phyloP scores from a whole-genome alignment of 2,113 vertebrate species.

The Semnornis frantzii region DNA sequence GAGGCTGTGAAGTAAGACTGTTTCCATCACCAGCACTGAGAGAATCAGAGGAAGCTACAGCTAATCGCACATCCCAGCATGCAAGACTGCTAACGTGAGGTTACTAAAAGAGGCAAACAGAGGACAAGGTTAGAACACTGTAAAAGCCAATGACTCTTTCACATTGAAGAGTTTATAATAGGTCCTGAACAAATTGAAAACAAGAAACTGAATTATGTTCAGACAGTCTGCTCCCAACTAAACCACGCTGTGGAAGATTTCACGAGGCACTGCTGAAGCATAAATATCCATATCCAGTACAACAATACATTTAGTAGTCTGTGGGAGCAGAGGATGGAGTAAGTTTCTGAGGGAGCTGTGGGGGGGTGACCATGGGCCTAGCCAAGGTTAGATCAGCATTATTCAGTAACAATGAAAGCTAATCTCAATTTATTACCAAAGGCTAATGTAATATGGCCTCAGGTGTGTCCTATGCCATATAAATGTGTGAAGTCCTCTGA shows the following conservation, averaged over 20 bases:
- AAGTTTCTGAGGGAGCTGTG: neutral
- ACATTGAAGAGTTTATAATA: neutral
- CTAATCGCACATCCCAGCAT: neutral
- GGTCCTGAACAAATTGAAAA: conserved; percentile 15
- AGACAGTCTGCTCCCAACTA: neutral
- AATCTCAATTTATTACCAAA: neutral
- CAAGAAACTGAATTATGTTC: conserved; percentile 17
- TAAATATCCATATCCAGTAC: neutral
- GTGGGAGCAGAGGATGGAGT: neutral
- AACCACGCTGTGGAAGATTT: neutral
- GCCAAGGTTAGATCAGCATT: neutral
- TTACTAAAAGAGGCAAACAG: neutral
- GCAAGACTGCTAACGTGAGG: neutral
- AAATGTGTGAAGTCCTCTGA: neutral
- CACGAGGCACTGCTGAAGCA: neutral
- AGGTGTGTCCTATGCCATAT: neutral
- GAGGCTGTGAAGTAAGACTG: neutral
- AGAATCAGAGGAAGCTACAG: neutral
- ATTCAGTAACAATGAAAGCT: neutral
- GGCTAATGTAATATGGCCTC: neutral
- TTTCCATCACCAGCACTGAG: neutral
- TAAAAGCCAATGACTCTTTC: neutral
- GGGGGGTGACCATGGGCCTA: neutral
- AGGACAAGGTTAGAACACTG: neutral
- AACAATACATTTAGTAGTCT: neutral